Evolutionary conservation across 2,797 vertebrate genomes (phyloP), one percentile per base, ranked within the genome.

Genomic region (Phoebastria nigripes): DNA sequence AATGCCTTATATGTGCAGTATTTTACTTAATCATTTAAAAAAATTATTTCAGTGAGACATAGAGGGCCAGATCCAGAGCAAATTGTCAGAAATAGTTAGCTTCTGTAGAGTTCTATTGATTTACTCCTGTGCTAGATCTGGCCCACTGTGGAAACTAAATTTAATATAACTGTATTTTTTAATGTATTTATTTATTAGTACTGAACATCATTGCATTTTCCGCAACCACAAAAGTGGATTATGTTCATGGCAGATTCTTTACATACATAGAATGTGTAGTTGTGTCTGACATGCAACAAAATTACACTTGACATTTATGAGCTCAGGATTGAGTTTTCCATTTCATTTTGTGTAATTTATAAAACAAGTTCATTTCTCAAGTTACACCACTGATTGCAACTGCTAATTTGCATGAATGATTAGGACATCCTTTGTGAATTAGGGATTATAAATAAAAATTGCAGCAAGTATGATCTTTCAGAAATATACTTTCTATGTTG

Each of bases 1-100:
- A 87, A 97, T 97, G 80, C 20, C 52, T 88, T 96, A 89, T 94
- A 93, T 94, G 94, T 96, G 85, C 90, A 93, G 85, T 96, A 94
- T 71, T 89, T 96, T 94, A 96, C 71, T 96, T 97, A 96, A 94
- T 97, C 15, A 94, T 96, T 95, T 56, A 9, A 93, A 93, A 84
- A 91, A 91, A 94, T 11, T 94, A 95, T 95, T 97, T 81, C 79
- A 66, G 58, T 88, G 81, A 82, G 83, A 93, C 55, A 67, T 58
- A 84, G 49, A 82, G 41, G 90, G 37, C 19, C 47, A 74, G 81
- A 93, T 96, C 74, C 87, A 92, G 95, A 89, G 35, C 35, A 93
- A 67, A 83, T 88, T 90, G 86, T 90, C 79, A 96, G 56, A 72
- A 93, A 87, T 59, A 58, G 42, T 73, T 69, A 59, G 69, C 7